Percentiles rank a stretch among this genome's conserved stretches.
Conservation (phyloP, 1,140 invertebrate species). For the Drosophila neocordata region DNA sequence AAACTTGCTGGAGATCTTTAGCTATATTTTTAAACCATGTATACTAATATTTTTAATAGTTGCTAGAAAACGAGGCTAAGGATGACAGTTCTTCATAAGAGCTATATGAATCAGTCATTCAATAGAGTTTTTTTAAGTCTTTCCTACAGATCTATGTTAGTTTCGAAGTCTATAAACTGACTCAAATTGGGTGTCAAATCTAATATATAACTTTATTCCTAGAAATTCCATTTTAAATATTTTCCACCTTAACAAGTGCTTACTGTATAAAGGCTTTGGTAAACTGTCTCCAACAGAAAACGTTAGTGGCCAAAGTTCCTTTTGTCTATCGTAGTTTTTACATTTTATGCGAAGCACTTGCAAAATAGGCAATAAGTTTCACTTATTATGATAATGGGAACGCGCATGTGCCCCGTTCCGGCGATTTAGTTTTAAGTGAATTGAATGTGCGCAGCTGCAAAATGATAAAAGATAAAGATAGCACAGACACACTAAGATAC, state of each 20-base stretch:
- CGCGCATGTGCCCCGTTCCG: slow-evolving; percentile 56
- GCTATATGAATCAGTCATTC: too few species aligned
- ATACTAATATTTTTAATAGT: too few species aligned
- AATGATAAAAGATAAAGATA: slow-evolving; percentile 9
- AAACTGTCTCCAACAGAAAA: not conserved
- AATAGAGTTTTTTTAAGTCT: too few species aligned
- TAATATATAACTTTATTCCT: too few species aligned
- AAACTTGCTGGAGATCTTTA: too few species aligned
- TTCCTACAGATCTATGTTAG: too few species aligned
- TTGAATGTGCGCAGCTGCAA: slow-evolving; percentile 57
- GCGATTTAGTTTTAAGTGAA: slow-evolving; percentile 60
- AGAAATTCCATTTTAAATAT: too few species aligned
- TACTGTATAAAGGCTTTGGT: slow-evolving; percentile 1
- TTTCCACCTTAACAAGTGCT: not conserved
- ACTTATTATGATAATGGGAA: slow-evolving; percentile 62
- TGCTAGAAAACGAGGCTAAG: too few species aligned
- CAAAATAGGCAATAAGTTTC: slow-evolving; percentile 60
- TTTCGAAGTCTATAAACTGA: too few species aligned
- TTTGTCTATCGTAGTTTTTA: slow-evolving; percentile 29
- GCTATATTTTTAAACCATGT: too few species aligned
- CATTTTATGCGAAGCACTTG: slow-evolving; percentile 50
- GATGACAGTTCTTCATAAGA: too few species aligned
- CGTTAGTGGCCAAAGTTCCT: slow-evolving; percentile 21
- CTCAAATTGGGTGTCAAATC: too few species aligned
- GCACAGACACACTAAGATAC: not conserved